Conservation (phyloP, 1,140 invertebrate species). For the Sitophilus oryzae region DNA sequence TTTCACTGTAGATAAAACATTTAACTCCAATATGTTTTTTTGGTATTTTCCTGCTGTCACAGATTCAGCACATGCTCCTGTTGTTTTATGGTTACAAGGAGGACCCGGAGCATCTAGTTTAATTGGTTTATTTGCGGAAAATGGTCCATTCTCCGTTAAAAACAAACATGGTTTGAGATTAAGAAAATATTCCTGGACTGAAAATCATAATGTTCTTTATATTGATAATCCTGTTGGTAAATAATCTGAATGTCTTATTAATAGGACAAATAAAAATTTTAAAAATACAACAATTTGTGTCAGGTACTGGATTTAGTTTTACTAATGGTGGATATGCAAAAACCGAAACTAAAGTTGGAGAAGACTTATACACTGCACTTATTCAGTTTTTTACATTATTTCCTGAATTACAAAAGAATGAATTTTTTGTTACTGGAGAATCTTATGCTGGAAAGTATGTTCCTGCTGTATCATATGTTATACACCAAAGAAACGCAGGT, state of each 20-base stretch:
- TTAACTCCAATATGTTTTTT: slow-evolving; percentile 66
- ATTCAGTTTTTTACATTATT: slow-evolving; percentile 70
- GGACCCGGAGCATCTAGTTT: slow-evolving; percentile 65
- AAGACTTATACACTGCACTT: slow-evolving; percentile 58
- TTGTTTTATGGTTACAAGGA: slow-evolving; percentile 71
- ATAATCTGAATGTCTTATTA: background rate
- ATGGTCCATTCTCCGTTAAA: slow-evolving; percentile 54
- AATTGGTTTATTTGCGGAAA: slow-evolving; percentile 66
- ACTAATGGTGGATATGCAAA: slow-evolving; percentile 59
- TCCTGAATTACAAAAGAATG: slow-evolving; percentile 57
- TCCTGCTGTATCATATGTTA: slow-evolving; percentile 67
- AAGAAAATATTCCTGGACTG: slow-evolving; percentile 50
- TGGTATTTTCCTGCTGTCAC: slow-evolving; percentile 67
- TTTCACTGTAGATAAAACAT: slow-evolving; percentile 62
- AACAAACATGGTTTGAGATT: slow-evolving; percentile 43
- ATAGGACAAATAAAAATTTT: background rate
- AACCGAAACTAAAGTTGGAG: slow-evolving; percentile 59
- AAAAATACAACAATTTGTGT: background rate
- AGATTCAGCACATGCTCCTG: slow-evolving; percentile 49
- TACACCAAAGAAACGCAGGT: slow-evolving; percentile 60
- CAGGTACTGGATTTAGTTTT: slow-evolving; percentile 69
- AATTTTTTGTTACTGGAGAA: slow-evolving; percentile 74
- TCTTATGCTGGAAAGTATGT: slow-evolving; percentile 82
- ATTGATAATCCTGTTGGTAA: slow-evolving; percentile 75
- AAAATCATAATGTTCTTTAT: slow-evolving; percentile 66